phyloP scores from a whole-genome alignment of 1,140 invertebrate species.

The Drosophila bipectinata region DNA sequence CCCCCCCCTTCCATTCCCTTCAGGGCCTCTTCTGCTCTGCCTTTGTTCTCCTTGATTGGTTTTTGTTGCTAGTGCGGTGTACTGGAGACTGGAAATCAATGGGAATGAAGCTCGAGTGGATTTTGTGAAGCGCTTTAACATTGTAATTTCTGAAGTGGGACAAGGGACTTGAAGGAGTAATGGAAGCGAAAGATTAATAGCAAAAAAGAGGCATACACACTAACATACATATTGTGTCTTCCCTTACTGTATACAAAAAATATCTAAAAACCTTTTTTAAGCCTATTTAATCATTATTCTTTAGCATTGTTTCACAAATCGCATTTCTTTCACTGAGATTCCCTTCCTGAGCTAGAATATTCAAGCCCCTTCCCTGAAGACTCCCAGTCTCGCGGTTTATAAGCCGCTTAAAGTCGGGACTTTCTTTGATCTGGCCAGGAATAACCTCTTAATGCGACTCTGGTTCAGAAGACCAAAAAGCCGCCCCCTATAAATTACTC shows the following conservation, averaged over 20 bases:
- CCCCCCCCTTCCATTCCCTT: neutral
- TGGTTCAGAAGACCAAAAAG: conserved; percentile 31
- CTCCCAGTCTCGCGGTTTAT: conserved; percentile 20
- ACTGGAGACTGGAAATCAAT: conserved; percentile 51
- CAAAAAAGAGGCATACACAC: neutral
- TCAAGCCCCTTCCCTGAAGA: neutral
- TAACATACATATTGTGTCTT: too few relatives aligned
- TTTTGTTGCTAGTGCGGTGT: conserved; percentile 51
- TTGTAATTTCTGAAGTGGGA: conserved; percentile 30
- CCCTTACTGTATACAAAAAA: too few relatives aligned
- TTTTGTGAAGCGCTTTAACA: conserved; percentile 21
- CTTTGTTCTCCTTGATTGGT: conserved; percentile 46
- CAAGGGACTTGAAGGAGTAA: conserved; percentile 23
- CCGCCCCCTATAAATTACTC: conserved; percentile 50
- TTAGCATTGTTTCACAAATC: conserved; percentile 9
- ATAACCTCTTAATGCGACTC: conserved; percentile 47
- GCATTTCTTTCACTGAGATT: neutral
- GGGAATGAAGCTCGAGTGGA: conserved; percentile 20
- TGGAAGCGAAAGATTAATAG: conserved; percentile 10
- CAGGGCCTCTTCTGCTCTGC: neutral
- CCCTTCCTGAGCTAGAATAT: neutral
- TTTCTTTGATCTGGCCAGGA: conserved; percentile 35
- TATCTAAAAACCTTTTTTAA: neutral
- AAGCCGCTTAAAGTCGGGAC: conserved; percentile 37
- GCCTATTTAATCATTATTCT: conserved; percentile 5